Evolutionary conservation across 2,888 invertebrate genomes (phyloP).

Genomic region (Graphium colonna): DNA sequence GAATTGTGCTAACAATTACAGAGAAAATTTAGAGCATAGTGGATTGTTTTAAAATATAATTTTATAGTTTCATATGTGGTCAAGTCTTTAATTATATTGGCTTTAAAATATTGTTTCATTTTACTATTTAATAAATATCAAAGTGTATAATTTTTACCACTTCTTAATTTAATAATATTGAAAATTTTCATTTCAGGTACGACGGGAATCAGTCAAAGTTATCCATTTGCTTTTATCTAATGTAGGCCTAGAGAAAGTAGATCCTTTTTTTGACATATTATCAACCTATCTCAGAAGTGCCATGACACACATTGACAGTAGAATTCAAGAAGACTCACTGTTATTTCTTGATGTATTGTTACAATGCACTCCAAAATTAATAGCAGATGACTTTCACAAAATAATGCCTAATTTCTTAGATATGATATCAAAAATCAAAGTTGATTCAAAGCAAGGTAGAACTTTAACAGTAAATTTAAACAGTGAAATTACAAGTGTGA

Average conservation of each 20-base stretch:
- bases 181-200: conserved; percentile 75
- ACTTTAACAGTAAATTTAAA: conserved; percentile 85
- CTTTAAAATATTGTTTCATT: too few species aligned
- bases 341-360: conserved; percentile 88
- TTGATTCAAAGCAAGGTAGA: conserved; percentile 83
- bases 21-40: too few species aligned
- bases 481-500: conserved; percentile 86
- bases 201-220: conserved; percentile 79
- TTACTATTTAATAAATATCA: too few species aligned
- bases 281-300: conserved; percentile 91
- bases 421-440: conserved; percentile 88
- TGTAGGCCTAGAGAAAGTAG: conserved; percentile 68
- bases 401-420: conserved; percentile 90
- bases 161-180: too few species aligned
- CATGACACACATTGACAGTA: conserved; percentile 92
- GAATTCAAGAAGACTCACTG: conserved; percentile 91
- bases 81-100: too few species aligned
- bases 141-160: too few species aligned
- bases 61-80: too few species aligned
- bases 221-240: conserved; percentile 70
- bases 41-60: too few species aligned
- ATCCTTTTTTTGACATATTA: conserved; percentile 88
- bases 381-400: conserved; percentile 84
- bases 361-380: conserved; percentile 81
- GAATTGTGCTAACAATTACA: too few species aligned